phyloP scores from a whole-genome alignment of 2,888 invertebrate species.

The Saturnia japonica region DNA sequence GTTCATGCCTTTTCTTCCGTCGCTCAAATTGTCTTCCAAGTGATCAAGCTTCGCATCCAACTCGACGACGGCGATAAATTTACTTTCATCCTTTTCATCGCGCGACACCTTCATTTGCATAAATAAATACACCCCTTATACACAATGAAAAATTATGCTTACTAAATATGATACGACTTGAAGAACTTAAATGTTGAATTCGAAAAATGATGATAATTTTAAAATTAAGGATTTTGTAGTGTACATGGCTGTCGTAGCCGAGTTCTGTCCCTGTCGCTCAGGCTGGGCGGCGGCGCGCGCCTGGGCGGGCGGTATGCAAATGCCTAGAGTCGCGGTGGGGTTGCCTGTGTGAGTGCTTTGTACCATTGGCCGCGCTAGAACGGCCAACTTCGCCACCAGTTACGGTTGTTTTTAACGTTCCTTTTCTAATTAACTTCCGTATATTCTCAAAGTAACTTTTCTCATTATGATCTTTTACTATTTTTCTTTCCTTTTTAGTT shows the following conservation, averaged over 20 bases:
- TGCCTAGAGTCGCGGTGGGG: slow-evolving; percentile 71
- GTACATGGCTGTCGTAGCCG: slow-evolving; percentile 54
- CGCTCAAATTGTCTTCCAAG: slow-evolving; percentile 62
- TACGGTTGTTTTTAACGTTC: slow-evolving; percentile 83
- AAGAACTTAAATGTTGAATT: slow-evolving; percentile 23
- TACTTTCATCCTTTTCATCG: slow-evolving; percentile 76
- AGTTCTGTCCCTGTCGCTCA: slow-evolving; percentile 76
- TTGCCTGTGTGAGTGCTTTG: slow-evolving; percentile 74
- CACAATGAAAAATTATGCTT: slow-evolving; percentile 21
- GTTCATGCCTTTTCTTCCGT: slow-evolving; percentile 67
- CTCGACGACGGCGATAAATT: slow-evolving; percentile 75
- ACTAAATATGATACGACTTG: slow-evolving; percentile 20
- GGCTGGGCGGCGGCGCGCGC: slow-evolving; percentile 79
- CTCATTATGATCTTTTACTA: slow-evolving; percentile 73
- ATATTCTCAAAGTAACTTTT: slow-evolving; percentile 81
- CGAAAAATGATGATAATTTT: slow-evolving; percentile 26
- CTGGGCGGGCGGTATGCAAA: slow-evolving; percentile 83
- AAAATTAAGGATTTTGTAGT: slow-evolving; percentile 42
- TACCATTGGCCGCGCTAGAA: slow-evolving; percentile 82
- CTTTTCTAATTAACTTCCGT: slow-evolving; percentile 82
- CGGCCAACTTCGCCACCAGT: slow-evolving; percentile 82
- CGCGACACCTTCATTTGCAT: slow-evolving; percentile 56
- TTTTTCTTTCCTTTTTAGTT: slow-evolving; percentile 59
- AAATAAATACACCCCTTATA: slow-evolving; percentile 25
- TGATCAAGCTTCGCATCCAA: slow-evolving; percentile 63